Evolutionary conservation across 2,113 vertebrate genomes (phyloP).

Genomic region (Ornithorhynchus anatinus): DNA sequence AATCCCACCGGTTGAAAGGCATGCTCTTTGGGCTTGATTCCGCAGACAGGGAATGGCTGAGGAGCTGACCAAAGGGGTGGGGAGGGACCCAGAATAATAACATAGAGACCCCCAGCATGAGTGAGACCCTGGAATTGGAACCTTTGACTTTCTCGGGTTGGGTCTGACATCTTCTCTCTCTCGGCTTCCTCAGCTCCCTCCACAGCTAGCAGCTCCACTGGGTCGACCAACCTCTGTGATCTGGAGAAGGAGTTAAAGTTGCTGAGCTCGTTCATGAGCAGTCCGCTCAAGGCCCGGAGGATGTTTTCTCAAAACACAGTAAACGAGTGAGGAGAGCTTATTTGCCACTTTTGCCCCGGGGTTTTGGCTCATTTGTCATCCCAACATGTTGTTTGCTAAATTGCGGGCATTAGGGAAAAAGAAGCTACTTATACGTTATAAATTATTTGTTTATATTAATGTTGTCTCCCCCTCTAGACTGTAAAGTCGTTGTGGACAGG

Average conservation of each 20-base stretch:
- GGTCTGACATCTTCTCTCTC: background rate
- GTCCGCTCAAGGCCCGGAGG: background rate
- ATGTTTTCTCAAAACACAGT: background rate
- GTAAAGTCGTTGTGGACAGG: too few species aligned
- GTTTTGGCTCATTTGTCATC: too few species aligned
- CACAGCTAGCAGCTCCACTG: background rate
- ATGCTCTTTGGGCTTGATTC: too few species aligned
- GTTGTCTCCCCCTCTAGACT: too few species aligned
- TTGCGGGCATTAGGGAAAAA: too few species aligned
- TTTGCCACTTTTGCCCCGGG: too few species aligned
- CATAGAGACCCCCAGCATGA: background rate
- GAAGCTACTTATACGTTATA: too few species aligned
- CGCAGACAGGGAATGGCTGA: too few species aligned
- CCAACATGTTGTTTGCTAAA: too few species aligned
- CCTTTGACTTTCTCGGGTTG: background rate
- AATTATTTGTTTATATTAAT: too few species aligned
- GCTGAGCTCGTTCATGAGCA: conserved; percentile 33
- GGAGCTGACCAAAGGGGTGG: background rate
- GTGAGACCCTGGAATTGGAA: background rate
- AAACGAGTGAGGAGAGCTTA: conserved; percentile 38
- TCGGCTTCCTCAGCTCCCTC: background rate
- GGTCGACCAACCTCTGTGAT: conserved; percentile 38
- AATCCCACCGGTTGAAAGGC: too few species aligned
- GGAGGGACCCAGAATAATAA: background rate
- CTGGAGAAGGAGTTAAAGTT: conserved; percentile 38